Evolutionary conservation across 2,113 vertebrate species (phyloP).

Genomic region (Nothoprocta perdicaria): DNA sequence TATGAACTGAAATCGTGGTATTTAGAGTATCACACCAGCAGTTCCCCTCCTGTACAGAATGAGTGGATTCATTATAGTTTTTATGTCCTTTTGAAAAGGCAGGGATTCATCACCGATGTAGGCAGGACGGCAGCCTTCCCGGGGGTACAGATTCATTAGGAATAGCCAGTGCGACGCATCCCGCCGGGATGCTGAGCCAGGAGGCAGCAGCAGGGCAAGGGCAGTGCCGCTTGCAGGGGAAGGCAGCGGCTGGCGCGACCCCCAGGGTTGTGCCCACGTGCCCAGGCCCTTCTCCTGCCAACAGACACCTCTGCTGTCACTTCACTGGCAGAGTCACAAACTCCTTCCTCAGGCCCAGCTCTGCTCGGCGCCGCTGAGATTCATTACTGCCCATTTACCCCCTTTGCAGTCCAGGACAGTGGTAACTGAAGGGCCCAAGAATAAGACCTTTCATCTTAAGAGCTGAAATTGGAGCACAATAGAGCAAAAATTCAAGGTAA

Average conservation of each 20-base stretch:
- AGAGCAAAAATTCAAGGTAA: background rate
- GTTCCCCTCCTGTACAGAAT: background rate
- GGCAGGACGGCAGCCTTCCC: slow-evolving; percentile 16
- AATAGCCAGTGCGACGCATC: slow-evolving; percentile 7
- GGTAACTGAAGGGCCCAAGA: background rate
- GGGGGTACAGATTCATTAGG: slow-evolving; percentile 31
- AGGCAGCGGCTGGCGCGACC: background rate
- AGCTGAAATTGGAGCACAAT: background rate
- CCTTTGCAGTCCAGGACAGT: background rate
- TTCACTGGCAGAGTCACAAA: background rate
- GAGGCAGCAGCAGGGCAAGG: background rate
- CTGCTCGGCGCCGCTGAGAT: background rate
- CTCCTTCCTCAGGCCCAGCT: background rate
- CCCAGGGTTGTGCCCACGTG: background rate
- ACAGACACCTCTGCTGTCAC: background rate
- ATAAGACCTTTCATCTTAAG: background rate
- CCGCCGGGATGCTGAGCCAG: background rate
- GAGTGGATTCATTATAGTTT: slow-evolving; percentile 19
- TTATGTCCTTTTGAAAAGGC: slow-evolving; percentile 5
- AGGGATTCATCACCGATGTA: slow-evolving; percentile 40
- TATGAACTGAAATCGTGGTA: background rate
- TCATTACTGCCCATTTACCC: background rate
- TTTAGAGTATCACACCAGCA: slow-evolving; percentile 25
- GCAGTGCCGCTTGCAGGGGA: background rate
- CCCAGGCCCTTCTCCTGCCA: background rate